Conservation (phyloP, 2,888 invertebrate species). For the Andrena fulva region DNA sequence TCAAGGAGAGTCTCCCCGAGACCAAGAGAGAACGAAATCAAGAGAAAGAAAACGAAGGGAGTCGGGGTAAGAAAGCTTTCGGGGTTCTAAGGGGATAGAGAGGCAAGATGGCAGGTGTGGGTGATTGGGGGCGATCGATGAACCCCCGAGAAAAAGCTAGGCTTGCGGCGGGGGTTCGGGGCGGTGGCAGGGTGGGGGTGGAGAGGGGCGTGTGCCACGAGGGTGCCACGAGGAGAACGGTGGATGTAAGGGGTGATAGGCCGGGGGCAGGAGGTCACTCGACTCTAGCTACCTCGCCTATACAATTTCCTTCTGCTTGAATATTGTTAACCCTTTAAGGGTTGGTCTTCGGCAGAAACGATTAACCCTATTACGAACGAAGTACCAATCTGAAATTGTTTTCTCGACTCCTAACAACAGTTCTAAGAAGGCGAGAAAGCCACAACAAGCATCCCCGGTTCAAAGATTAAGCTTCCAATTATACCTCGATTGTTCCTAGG, state of each 20-base stretch:
- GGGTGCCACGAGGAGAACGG: conserved; percentile 67
- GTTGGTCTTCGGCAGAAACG: background rate
- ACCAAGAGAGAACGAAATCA: conserved; percentile 22
- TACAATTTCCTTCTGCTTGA: conserved; percentile 60
- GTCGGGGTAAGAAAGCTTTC: conserved; percentile 66
- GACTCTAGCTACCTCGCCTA: conserved; percentile 73
- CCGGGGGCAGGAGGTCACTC: conserved; percentile 78
- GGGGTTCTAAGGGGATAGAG: conserved; percentile 76
- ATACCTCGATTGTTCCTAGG: background rate
- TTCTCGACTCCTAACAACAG: too few species aligned
- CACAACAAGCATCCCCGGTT: too few species aligned
- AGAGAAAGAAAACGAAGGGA: conserved; percentile 21
- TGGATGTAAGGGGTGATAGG: conserved; percentile 68
- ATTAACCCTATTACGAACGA: background rate
- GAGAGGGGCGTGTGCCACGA: conserved; percentile 57
- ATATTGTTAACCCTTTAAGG: conserved; percentile 30
- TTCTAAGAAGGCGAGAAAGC: too few species aligned
- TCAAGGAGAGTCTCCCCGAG: background rate
- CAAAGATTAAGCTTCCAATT: too few species aligned
- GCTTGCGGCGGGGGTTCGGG: conserved; percentile 60
- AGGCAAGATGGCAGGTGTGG: conserved; percentile 79
- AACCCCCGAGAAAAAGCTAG: conserved; percentile 80
- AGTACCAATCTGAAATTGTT: too few species aligned
- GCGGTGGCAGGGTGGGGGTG: conserved; percentile 45
- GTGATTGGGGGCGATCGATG: conserved; percentile 84